These are phyloP conservation scores for Myiotriccus ornatus DNA, from an alignment of 2,797 vertebrate genomes.

Conservation along the genomic window DNA sequence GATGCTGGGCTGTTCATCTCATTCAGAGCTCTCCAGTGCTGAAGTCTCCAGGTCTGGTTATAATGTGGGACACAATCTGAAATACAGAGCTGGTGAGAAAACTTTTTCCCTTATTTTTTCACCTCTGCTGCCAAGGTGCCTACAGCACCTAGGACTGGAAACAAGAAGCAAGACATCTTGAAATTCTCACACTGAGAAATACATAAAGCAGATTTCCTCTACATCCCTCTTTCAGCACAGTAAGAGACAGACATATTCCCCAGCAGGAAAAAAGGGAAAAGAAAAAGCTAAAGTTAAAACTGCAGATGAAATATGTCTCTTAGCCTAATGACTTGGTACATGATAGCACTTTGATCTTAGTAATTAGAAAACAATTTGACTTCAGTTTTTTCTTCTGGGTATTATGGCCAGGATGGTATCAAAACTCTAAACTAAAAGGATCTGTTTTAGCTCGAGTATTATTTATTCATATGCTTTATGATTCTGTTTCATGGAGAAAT, in stretches of 20 bases:
- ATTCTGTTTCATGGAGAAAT: slow-evolving; percentile 43
- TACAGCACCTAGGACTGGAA: neutral
- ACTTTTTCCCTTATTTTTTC: neutral
- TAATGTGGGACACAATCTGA: neutral
- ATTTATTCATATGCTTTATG: slow-evolving; percentile 20
- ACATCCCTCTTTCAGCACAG: neutral
- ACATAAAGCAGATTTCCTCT: neutral
- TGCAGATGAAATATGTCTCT: neutral
- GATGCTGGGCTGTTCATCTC: neutral
- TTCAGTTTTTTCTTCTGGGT: slow-evolving; percentile 35
- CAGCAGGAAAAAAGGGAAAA: neutral
- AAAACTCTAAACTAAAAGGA: neutral
- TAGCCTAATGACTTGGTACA: neutral
- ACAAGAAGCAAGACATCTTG: neutral
- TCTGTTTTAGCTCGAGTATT: neutral
- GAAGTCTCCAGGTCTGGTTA: neutral
- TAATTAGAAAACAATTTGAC: slow-evolving; percentile 36
- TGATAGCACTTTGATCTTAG: slow-evolving; percentile 15
- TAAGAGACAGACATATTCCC: neutral
- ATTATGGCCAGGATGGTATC: neutral
- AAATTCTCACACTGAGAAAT: neutral
- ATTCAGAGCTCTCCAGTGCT: neutral
- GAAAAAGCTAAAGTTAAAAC: neutral
- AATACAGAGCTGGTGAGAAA: neutral
- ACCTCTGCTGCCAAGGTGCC: neutral